A percentile compares a stretch with the other conserved stretches of the same genome.
Conservation (phyloP, 92 coral and sea anemone species). For the Plumapathes pennacea region DNA sequence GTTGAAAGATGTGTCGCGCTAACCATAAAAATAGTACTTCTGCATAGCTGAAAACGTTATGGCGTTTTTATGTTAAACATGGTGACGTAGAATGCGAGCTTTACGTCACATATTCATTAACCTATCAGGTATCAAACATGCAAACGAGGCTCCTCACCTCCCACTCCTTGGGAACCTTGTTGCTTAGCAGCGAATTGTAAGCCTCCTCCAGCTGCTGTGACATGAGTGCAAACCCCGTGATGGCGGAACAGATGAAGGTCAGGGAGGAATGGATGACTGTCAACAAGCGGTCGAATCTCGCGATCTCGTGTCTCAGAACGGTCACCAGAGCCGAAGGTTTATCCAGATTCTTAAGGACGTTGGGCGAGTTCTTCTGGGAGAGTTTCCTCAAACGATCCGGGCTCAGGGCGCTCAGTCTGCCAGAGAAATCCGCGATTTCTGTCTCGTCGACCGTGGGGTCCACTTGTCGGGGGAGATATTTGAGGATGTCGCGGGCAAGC, state of each 20-base stretch:
- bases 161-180: slow-evolving; percentile 89
- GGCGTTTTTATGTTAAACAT: neutral
- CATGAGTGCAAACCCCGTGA: slow-evolving; percentile 85
- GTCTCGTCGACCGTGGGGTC: slow-evolving; percentile 22
- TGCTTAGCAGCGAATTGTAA: slow-evolving; percentile 74
- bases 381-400: slow-evolving; percentile 25
- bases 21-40: neutral
- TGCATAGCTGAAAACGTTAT: neutral
- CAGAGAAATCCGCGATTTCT: slow-evolving; percentile 19
- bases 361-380: slow-evolving; percentile 36
- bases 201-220: slow-evolving; percentile 81
- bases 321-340: slow-evolving; percentile 68
- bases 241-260: slow-evolving; percentile 62
- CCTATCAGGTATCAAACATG: neutral
- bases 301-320: slow-evolving; percentile 78
- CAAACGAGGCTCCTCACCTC: slow-evolving; percentile 38
- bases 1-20: neutral
- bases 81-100: neutral
- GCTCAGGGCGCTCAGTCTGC: slow-evolving; percentile 17
- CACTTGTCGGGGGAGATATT: slow-evolving; percentile 56
- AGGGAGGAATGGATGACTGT: slow-evolving; percentile 75
- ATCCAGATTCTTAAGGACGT: slow-evolving; percentile 19
- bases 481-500: slow-evolving; percentile 69
- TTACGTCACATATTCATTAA: too few relatives aligned
- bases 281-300: slow-evolving; percentile 75